Evolutionary conservation across 2,797 vertebrate genomes (phyloP).

Genomic region (Ctenopoma kingsleyae): DNA sequence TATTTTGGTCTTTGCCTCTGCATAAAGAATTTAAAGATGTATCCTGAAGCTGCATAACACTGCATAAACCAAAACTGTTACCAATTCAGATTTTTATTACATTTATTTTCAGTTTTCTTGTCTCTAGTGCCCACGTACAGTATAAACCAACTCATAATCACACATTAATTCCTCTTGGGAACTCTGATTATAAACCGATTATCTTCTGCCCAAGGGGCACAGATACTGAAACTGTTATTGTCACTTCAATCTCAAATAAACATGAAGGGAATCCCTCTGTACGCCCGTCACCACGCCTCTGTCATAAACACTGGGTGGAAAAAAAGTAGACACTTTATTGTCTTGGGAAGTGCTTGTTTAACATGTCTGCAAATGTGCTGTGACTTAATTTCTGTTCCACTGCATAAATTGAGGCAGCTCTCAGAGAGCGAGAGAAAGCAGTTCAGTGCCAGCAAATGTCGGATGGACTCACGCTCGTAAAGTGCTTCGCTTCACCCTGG

Average conservation of each 20-base stretch:
- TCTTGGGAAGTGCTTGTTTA: slow-evolving; percentile 39
- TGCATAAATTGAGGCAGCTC: slow-evolving; percentile 33
- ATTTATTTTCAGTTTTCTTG: slow-evolving; percentile 6
- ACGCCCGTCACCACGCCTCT: neutral
- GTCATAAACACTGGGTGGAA: slow-evolving; percentile 34
- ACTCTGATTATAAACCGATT: slow-evolving; percentile 61
- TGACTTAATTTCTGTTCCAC: slow-evolving; percentile 45
- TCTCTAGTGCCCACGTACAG: neutral
- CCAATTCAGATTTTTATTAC: slow-evolving; percentile 1
- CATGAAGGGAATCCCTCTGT: slow-evolving; percentile 40
- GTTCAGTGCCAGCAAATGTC: slow-evolving; percentile 53
- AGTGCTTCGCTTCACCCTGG: slow-evolving; percentile 53
- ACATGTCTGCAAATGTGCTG: slow-evolving; percentile 53
- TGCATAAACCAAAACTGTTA: neutral
- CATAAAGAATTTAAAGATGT: no score
- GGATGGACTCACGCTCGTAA: slow-evolving; percentile 55
- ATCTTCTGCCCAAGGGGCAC: slow-evolving; percentile 27
- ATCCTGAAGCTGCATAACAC: no score
- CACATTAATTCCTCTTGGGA: slow-evolving; percentile 40
- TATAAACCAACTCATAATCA: slow-evolving; percentile 27
- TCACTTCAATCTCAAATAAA: slow-evolving; percentile 50
- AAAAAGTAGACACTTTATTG: slow-evolving; percentile 34
- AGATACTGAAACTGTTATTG: slow-evolving; percentile 41
- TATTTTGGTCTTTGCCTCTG: no score
- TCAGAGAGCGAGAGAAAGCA: slow-evolving; percentile 21